Evolutionary conservation across 1,140 invertebrate species (phyloP).

Genomic region (Drosophila quadrilineata): DNA sequence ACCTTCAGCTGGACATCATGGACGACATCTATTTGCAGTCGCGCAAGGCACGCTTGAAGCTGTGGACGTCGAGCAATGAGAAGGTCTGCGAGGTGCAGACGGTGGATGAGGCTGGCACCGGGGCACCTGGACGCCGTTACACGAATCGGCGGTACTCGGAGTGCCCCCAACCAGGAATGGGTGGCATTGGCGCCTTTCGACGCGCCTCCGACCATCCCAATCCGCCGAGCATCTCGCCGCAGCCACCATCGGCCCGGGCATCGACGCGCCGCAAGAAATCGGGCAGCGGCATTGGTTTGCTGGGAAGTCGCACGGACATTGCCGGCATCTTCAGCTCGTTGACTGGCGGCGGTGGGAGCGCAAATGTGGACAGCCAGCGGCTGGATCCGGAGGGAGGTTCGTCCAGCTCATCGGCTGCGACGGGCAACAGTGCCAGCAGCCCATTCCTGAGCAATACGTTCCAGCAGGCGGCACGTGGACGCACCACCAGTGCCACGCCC

Average conservation of each 20-base stretch:
- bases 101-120: slow-evolving; percentile 85
- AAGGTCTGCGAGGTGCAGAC: slow-evolving; percentile 90
- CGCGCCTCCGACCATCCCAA: slow-evolving; percentile 86
- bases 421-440: slow-evolving; percentile 35
- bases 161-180: slow-evolving; percentile 83
- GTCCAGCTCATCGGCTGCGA: slow-evolving; percentile 52
- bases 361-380: slow-evolving; percentile 89
- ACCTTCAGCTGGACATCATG: no score
- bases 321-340: slow-evolving; percentile 87
- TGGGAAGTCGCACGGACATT: slow-evolving; percentile 89
- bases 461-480: slow-evolving; percentile 58
- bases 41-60: slow-evolving; percentile 88
- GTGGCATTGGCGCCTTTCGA: slow-evolving; percentile 81
- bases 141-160: slow-evolving; percentile 88
- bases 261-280: slow-evolving; percentile 81
- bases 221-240: slow-evolving; percentile 76
- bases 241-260: slow-evolving; percentile 51
- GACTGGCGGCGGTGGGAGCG: slow-evolving; percentile 85
- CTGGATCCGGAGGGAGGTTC: slow-evolving; percentile 81
- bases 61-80: slow-evolving; percentile 91
- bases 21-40: slow-evolving; percentile 90
- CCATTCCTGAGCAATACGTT: slow-evolving; percentile 55
- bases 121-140: slow-evolving; percentile 83
- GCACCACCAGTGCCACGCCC: slow-evolving; percentile 73
- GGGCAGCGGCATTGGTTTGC: slow-evolving; percentile 83